These are phyloP conservation scores for Apamea anceps DNA, from an alignment of 2,888 invertebrate genomes.

Conservation along the genomic window DNA sequence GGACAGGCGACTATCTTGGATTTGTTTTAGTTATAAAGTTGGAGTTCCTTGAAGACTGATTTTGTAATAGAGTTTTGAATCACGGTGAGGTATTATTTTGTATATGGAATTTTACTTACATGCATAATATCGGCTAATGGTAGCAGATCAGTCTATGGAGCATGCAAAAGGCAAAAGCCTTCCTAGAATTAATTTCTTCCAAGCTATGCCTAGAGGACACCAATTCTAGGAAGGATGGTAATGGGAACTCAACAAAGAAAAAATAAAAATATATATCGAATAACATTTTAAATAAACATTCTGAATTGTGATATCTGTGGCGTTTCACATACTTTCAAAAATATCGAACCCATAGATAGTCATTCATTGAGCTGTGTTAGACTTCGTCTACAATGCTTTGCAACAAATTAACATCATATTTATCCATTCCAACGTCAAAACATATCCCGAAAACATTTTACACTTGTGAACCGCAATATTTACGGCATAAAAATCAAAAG, in stretches of 20 bases:
- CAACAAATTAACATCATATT: background rate
- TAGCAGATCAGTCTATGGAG: background rate
- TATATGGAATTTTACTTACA: background rate
- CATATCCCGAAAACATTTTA: constrained; percentile 19
- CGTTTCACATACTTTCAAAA: background rate
- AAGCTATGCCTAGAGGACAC: background rate
- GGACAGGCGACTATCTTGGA: constrained; percentile 28
- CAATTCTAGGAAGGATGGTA: background rate
- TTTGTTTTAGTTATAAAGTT: constrained; percentile 51
- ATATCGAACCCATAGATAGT: background rate
- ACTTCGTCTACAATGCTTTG: background rate
- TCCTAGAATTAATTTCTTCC: background rate
- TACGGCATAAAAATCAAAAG: constrained; percentile 44
- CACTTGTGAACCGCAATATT: constrained; percentile 39
- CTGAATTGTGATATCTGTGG: background rate
- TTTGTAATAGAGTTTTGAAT: constrained; percentile 7
- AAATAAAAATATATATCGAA: no score
- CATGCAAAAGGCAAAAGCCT: background rate
- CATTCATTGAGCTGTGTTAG: background rate
- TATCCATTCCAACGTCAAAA: constrained; percentile 12
- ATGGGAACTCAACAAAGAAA: no score
- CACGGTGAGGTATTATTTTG: background rate
- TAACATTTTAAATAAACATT: background rate
- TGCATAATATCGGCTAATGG: background rate
- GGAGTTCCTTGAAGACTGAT: constrained; percentile 14